Evolutionary conservation across 2,797 vertebrate genomes (phyloP).

Genomic region (Strix occidentalis): DNA sequence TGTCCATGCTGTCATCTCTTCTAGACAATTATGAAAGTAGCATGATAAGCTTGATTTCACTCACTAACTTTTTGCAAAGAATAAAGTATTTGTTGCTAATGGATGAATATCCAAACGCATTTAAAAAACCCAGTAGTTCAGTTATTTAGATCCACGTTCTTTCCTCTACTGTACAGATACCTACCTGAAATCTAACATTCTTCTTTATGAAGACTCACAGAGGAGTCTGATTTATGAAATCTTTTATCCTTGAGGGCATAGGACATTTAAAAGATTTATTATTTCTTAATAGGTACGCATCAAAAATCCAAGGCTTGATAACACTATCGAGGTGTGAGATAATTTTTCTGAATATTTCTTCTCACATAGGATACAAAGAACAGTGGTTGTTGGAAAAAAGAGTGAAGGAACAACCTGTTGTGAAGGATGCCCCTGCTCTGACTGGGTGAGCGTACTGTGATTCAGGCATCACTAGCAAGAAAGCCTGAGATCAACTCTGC

Average conservation of each 20-base stretch:
- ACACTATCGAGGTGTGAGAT: not conserved
- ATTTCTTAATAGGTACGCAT: not conserved
- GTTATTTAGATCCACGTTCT: not conserved
- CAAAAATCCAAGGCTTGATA: not conserved
- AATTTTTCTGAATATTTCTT: not conserved
- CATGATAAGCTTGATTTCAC: not conserved
- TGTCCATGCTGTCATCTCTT: slow-evolving; percentile 92
- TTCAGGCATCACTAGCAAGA: too few relatives aligned
- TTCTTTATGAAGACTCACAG: not conserved
- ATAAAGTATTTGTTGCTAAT: not conserved
- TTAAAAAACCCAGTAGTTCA: not conserved
- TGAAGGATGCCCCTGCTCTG: accelerated
- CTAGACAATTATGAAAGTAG: slow-evolving; percentile 66
- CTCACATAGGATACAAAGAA: not conserved
- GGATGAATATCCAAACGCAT: not conserved
- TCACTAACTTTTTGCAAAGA: not conserved
- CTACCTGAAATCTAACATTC: not conserved
- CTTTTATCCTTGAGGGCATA: not conserved
- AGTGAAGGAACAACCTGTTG: not conserved
- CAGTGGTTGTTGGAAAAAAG: not conserved
- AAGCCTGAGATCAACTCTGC: not conserved
- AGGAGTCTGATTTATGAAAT: not conserved
- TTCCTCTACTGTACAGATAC: not conserved
- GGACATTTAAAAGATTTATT: not conserved
- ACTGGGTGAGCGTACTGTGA: not conserved